Evolutionary conservation across 2,888 invertebrate species (phyloP), one percentile per base, ranked within the genome.

Genomic region (Melieria omissa): DNA sequence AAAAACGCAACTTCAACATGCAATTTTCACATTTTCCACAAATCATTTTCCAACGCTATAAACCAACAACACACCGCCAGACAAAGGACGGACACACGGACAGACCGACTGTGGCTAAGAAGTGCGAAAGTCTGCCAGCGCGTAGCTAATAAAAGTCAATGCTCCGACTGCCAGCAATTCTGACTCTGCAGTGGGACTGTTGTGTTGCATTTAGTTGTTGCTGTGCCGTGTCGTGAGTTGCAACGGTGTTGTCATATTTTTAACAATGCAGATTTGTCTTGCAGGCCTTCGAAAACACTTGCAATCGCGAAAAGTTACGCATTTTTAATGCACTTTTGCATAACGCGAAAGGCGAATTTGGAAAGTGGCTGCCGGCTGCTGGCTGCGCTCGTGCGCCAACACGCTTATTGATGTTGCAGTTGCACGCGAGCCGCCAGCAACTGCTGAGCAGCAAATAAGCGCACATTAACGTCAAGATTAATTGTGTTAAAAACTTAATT

Each of bases 11-110:
- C 63, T 69, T 69, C 69, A 69, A 63, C 69, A 69, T 69, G 69
- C 69, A 69, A 69, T 69, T 69, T 69, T 62, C 69, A 63, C 69
- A 69, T 69, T 69, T 69, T 69, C 62, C 62, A 55, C 62, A 69
- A 69, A 69, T 69, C 67, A 61, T 61, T 67, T 67, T 67, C 52
- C 67, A 67, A 49, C 67, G 60, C 47, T 52, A n/a, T 6, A n/a
- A 12, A 9, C n/a, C 52, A 44, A 54, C 9, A 46, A 57, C 46
- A 46, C 55, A 65, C 16, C 65, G 8, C 5, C 29, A 29, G 29
- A 29, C 29, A 29, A 29, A 29, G 29, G 29, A 29, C 29, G 29
- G 29, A 29, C 29, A 3, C 2, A 29, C 2, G 29, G 29, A 29
- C 29, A 29, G 3, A 29, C 2, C 29, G 29, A 29, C 29, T 29